phyloP scores from a whole-genome alignment of 2,888 invertebrate species.

The Drosophila infuscata region DNA sequence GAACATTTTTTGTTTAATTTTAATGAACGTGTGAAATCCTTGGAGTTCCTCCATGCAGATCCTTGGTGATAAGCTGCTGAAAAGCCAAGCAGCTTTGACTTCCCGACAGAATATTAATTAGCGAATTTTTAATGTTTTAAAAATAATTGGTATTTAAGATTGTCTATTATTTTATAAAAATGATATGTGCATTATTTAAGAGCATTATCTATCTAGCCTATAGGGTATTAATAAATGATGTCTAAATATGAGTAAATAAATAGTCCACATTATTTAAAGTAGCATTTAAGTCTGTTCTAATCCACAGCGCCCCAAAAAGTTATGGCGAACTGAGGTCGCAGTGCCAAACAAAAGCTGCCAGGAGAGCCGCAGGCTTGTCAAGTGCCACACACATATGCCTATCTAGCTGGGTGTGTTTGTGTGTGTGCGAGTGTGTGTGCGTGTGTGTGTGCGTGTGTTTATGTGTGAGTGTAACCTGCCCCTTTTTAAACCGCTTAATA shows the following conservation, averaged over 20 bases:
- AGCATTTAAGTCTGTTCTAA: conserved; percentile 40
- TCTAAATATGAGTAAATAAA: conserved; percentile 10
- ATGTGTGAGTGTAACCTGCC: conserved; percentile 66
- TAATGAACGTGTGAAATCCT: conserved; percentile 64
- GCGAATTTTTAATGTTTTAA: background rate
- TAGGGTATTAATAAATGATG: background rate
- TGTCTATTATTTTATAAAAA: background rate
- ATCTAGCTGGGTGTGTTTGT: conserved; percentile 5
- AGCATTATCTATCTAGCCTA: background rate
- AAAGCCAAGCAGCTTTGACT: conserved; percentile 22
- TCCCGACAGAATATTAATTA: background rate
- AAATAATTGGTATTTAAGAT: background rate
- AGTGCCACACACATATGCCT: conserved; percentile 55
- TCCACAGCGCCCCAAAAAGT: conserved; percentile 33
- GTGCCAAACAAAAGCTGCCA: conserved; percentile 46
- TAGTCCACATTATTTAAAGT: conserved; percentile 50
- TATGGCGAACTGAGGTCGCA: conserved; percentile 24
- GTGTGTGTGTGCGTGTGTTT: conserved; percentile 12
- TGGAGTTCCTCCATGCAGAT: conserved; percentile 17
- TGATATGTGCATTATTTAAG: background rate
- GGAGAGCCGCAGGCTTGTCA: conserved; percentile 58
- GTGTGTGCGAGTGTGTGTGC: background rate
- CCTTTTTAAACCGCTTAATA: conserved; percentile 82
- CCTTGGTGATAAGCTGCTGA: conserved; percentile 63
- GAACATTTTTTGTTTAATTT: conserved; percentile 40